Percentiles rank a stretch among this genome's conserved stretches.
phyloP scores from a whole-genome alignment of 2,888 invertebrate genomes.

The Lochmaea capreae region DNA sequence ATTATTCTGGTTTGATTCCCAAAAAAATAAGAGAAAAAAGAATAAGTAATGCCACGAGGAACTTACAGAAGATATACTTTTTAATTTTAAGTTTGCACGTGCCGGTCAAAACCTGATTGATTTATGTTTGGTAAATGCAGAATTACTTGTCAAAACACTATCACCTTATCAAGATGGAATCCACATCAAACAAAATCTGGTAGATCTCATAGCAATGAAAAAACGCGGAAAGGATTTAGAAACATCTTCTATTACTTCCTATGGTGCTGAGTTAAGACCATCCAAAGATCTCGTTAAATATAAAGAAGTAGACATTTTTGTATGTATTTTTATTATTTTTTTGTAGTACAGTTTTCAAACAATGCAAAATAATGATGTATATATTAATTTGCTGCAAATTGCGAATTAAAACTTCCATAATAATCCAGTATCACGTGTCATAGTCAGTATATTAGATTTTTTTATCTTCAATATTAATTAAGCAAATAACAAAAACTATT shows the following conservation, averaged over 20 bases:
- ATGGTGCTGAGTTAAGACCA: constrained; percentile 7
- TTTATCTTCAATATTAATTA: too few relatives aligned
- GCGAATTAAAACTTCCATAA: too few relatives aligned
- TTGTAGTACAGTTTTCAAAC: too few relatives aligned
- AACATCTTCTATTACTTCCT: constrained; percentile 20
- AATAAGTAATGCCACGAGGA: too few relatives aligned
- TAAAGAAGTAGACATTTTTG: constrained; percentile 38
- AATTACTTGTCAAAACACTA: constrained; percentile 18
- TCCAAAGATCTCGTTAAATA: constrained; percentile 33
- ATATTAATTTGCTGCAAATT: too few relatives aligned
- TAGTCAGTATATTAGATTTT: too few relatives aligned
- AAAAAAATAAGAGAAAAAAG: too few relatives aligned
- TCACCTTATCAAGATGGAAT: constrained; percentile 16
- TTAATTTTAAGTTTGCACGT: constrained; percentile 31
- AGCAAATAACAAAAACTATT: too few relatives aligned
- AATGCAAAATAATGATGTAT: too few relatives aligned
- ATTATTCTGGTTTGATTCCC: too few relatives aligned
- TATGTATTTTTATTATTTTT: constrained; percentile 21
- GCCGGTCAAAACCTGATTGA: constrained; percentile 28
- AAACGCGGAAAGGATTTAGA: constrained; percentile 25
- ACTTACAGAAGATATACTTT: too few relatives aligned
- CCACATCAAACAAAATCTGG: constrained; percentile 4
- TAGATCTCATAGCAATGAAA: constrained; percentile 26
- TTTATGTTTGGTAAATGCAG: constrained; percentile 26
- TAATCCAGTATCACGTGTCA: too few relatives aligned